Evolutionary conservation across 2,888 invertebrate species (phyloP).

Genomic region (Cheilosia variabilis): DNA sequence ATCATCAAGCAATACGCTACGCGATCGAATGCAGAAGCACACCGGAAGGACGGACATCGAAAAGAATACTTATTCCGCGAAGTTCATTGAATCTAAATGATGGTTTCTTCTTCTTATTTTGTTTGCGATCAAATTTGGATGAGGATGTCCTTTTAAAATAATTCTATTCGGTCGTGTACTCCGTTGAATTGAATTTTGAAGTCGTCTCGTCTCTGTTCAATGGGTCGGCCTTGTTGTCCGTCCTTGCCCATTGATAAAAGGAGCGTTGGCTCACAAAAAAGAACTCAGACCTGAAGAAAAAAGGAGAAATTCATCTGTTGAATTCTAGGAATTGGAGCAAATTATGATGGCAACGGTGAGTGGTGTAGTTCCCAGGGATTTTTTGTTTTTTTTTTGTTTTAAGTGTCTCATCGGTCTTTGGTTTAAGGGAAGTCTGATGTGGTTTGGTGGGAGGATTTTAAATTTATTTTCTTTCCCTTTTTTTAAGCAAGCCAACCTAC

Average conservation of each 20-base stretch:
- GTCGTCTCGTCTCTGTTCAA: slow-evolving; percentile 28
- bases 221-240: slow-evolving; percentile 1
- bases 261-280: background rate
- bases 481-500: background rate
- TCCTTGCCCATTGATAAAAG: slow-evolving; percentile 23
- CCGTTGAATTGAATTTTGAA: slow-evolving; percentile 20
- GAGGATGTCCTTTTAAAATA: slow-evolving; percentile 58
- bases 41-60: slow-evolving; percentile 37
- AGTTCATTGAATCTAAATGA: slow-evolving; percentile 62
- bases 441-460: slow-evolving; percentile 34
- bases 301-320: slow-evolving; percentile 48
- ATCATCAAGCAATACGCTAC: slow-evolving; percentile 4
- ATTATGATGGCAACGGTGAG: slow-evolving; percentile 36
- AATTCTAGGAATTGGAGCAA: slow-evolving; percentile 74
- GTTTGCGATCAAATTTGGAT: slow-evolving; percentile 8
- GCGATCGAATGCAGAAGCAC: slow-evolving; percentile 6
- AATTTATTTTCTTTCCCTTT: slow-evolving; percentile 36
- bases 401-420: slow-evolving; percentile 1
- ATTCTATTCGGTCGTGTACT: slow-evolving; percentile 10
- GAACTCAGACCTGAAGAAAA: background rate
- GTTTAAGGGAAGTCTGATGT: slow-evolving; percentile 35
- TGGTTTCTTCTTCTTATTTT: slow-evolving; percentile 6
- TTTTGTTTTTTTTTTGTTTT: slow-evolving; percentile 16
- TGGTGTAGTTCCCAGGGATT: slow-evolving; percentile 56
- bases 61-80: slow-evolving; percentile 58